These are phyloP conservation scores for Venustaconcha ellipsiformis DNA, from an alignment of 1,140 invertebrate genomes.

Conservation along the genomic window DNA sequence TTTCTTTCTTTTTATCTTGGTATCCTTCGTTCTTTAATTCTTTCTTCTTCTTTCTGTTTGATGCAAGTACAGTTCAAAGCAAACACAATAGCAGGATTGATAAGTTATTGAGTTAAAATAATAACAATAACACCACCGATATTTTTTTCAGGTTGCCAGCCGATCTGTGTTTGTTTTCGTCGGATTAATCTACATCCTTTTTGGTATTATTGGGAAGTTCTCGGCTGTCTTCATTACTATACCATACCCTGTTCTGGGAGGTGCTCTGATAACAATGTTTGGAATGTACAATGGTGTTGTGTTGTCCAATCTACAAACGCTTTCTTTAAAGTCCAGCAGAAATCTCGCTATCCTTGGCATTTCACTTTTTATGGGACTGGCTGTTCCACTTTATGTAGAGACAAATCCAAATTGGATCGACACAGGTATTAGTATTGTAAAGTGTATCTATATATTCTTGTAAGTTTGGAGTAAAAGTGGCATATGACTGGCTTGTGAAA, in stretches of 20 bases:
- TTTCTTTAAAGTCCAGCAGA: constrained; percentile 81
- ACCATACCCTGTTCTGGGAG: constrained; percentile 87
- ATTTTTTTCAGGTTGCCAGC: constrained; percentile 78
- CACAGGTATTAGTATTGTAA: constrained; percentile 71
- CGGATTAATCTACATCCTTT: constrained; percentile 81
- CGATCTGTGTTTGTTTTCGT: constrained; percentile 86
- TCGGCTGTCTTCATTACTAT: constrained; percentile 91
- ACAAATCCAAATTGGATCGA: constrained; percentile 75
- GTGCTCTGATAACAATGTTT: constrained; percentile 89
- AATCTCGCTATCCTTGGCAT: constrained; percentile 90
- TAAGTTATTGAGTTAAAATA: too few species aligned
- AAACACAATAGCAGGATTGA: too few species aligned
- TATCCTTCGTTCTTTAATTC: too few species aligned
- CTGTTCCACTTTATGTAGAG: constrained; percentile 78
- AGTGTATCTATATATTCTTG: too few species aligned
- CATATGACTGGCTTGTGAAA: too few species aligned
- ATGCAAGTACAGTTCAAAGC: too few species aligned
- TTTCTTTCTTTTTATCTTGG: too few species aligned
- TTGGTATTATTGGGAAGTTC: constrained; percentile 78
- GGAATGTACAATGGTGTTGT: constrained; percentile 70
- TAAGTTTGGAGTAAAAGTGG: too few species aligned
- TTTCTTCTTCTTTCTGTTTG: too few species aligned
- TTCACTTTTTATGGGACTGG: constrained; percentile 85
- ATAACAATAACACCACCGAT: background rate
- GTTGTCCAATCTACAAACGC: constrained; percentile 84